Conservation (phyloP, 2,113 vertebrate genomes). For the Campylorhamphus procurvoides region DNA sequence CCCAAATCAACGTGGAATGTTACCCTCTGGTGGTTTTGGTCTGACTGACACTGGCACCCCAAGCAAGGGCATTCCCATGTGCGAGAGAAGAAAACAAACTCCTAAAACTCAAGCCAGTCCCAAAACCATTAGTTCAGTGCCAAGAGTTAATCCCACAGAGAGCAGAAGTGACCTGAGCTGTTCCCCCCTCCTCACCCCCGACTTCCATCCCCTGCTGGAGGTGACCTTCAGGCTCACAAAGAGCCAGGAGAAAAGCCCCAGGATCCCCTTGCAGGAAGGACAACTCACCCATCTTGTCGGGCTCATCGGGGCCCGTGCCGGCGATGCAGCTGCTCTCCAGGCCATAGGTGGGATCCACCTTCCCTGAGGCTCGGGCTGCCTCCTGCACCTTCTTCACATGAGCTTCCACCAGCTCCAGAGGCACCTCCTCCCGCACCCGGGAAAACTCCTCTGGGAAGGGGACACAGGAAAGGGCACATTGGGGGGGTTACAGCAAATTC, state of each 20-base stretch:
- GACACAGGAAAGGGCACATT: fast-evolving
- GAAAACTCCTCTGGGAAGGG: slow-evolving; percentile 90
- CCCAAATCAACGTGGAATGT: fast-evolving
- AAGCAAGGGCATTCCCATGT: fast-evolving
- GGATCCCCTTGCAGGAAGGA: too few relatives aligned
- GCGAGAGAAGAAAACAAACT: background rate
- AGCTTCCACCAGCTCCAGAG: slow-evolving; percentile 91
- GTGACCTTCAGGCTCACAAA: too few relatives aligned
- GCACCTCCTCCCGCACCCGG: slow-evolving; percentile 94
- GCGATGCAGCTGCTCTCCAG: slow-evolving; percentile 96
- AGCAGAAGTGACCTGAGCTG: background rate
- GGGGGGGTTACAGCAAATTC: background rate
- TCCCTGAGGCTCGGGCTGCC: slow-evolving; percentile 88
- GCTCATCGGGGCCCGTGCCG: slow-evolving; percentile 89
- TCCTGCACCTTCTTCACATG: slow-evolving; percentile 97
- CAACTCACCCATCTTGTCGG: slow-evolving; percentile 85
- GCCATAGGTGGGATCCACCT: slow-evolving; percentile 89
- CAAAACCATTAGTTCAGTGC: background rate
- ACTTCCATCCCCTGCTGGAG: fast-evolving
- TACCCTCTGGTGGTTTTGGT: background rate
- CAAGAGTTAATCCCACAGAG: background rate
- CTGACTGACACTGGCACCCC: background rate
- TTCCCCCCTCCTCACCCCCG: background rate
- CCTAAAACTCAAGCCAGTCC: background rate
- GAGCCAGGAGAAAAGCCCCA: too few relatives aligned